These are phyloP conservation scores for Alexandromys fortis DNA, from an alignment of 2,113 vertebrate genomes.

Conservation along the genomic window DNA sequence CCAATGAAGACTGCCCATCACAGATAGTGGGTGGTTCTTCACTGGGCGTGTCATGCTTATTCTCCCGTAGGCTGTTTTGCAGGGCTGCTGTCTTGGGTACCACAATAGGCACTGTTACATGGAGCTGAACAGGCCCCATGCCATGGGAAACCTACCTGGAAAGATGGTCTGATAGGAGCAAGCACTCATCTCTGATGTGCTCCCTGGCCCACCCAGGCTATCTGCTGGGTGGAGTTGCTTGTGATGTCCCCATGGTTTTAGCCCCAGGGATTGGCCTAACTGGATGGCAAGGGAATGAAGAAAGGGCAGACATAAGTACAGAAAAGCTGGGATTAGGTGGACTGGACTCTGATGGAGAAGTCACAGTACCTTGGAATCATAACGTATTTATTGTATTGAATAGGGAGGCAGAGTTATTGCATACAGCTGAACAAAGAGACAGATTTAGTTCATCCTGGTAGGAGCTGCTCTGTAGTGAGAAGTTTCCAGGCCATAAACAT, in stretches of 20 bases:
- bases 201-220: neutral
- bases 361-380: neutral
- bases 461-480: neutral
- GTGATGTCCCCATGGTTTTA: neutral
- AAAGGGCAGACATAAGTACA: neutral
- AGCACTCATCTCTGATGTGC: neutral
- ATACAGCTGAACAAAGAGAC: neutral
- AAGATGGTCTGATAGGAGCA: neutral
- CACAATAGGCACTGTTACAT: neutral
- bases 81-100: neutral
- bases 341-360: neutral
- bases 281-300: neutral
- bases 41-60: rapidly evolving
- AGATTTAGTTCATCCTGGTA: neutral
- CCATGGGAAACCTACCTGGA: neutral
- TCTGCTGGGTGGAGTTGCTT: neutral
- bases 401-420: neutral
- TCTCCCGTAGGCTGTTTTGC: neutral
- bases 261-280: neutral
- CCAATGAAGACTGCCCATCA: neutral
- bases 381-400: neutral
- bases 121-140: neutral
- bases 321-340: neutral
- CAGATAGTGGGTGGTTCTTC: too few relatives aligned
- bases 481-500: neutral